Evolutionary conservation across 1,140 invertebrate species (phyloP), one percentile per base, ranked within the genome.

Genomic region (Platyura marginata): DNA sequence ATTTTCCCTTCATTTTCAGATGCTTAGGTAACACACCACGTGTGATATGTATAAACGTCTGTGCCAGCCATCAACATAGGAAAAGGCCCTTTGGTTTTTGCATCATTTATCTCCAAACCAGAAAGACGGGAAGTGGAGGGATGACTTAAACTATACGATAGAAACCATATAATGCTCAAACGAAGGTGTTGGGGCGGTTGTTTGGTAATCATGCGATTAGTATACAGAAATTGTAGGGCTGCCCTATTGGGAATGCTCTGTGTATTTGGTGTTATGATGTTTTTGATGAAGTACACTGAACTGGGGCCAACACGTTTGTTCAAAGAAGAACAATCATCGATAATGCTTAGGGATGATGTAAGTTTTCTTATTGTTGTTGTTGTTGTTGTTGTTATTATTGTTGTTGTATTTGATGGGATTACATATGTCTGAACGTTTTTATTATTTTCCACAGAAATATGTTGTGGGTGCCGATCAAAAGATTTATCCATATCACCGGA

Each of bases 401-500:
- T 22, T 18, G 15, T 29, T 15, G 19, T 25, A 23, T 22, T 22
- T 16, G 23, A 32, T 29, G 11, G 25, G 13, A 22, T 22, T 22
- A 25, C 21, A 23, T 11, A 3, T 25, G 20, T 13, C 13, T 15
- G n/a, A 22, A n/a, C 13, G 19, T 25, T 44, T 40, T 29, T 41
- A 40, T 37, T 44, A 20, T 38, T 43, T 42, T 40, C 42, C 41
- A 42, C 44, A 61, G 58, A 61, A 76, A 64, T 76, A 68, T 55
- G 66, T 79, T 23, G 52, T 74, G 39, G 72, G 71, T 13, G 58
- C 65, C 19, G 71, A 81, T 52, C 67, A 71, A 45, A 77, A 75
- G 56, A 60, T 67, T 21, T 82, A 79, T 59, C 64, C 69, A 38
- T 87, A 89, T 57, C 77, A 86, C 55, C 70, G 84, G 50, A 74